Conservation (phyloP, 2,797 vertebrate species). For the Anas capensis region DNA sequence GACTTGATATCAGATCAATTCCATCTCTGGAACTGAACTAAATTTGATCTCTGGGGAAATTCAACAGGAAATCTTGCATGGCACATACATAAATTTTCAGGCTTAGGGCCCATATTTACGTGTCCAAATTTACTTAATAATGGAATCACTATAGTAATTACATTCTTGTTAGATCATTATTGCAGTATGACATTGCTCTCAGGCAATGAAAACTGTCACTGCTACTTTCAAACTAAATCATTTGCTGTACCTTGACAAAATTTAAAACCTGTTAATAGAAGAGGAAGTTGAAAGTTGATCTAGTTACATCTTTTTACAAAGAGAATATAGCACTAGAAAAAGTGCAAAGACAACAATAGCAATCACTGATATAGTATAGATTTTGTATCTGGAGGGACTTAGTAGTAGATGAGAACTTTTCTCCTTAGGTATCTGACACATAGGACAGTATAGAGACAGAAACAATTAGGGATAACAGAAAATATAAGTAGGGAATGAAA, state of each 20-base stretch:
- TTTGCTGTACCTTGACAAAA: neutral
- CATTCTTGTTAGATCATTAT: neutral
- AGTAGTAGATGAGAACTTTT: neutral
- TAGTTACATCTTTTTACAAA: neutral
- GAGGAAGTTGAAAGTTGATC: neutral
- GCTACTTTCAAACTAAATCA: neutral
- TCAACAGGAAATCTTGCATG: neutral
- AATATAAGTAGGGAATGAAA: neutral
- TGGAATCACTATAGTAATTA: neutral
- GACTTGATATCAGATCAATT: neutral
- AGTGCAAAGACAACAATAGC: neutral
- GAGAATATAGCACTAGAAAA: neutral
- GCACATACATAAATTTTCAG: neutral
- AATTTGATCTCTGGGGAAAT: neutral
- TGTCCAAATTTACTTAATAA: neutral
- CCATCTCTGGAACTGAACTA: too few species aligned
- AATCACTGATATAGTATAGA: neutral
- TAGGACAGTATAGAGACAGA: neutral
- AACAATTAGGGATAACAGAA: neutral
- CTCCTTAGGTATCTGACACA: neutral
- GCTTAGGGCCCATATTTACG: neutral
- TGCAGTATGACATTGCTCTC: neutral
- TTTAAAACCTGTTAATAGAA: neutral
- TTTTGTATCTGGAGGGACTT: neutral
- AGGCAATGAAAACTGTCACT: neutral